Percentiles rank a stretch among this genome's conserved stretches.
These are phyloP conservation scores for Mixornis gularis DNA, from an alignment of 2,113 vertebrate species.

Conservation along the genomic window DNA sequence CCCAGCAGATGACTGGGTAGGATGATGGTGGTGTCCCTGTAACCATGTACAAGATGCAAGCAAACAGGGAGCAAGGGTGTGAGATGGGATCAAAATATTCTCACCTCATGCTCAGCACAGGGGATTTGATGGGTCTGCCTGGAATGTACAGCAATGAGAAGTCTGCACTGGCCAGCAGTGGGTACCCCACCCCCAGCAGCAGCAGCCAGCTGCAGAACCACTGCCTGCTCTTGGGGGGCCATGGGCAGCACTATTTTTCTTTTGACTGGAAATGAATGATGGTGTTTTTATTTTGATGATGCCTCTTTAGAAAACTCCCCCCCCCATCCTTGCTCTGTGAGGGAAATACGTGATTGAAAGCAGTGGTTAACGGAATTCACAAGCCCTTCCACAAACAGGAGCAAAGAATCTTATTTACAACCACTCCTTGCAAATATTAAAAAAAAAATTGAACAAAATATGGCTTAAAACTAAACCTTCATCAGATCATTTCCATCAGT, in stretches of 20 bases:
- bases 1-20: background rate
- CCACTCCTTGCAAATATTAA: background rate
- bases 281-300: background rate
- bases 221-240: background rate
- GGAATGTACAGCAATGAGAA: fast-evolving
- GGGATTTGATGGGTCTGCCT: background rate
- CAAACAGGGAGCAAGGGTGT: background rate
- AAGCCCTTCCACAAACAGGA: background rate
- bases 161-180: background rate
- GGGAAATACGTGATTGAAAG: background rate
- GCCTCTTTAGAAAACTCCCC: background rate
- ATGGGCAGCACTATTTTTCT: background rate
- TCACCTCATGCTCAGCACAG: background rate
- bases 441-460: background rate
- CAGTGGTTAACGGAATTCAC: background rate
- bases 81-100: background rate
- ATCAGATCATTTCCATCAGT: background rate
- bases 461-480: background rate
- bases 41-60: background rate
- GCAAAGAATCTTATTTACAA: background rate
- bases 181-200: background rate
- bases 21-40: background rate
- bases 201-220: background rate
- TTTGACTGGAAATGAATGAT: background rate
- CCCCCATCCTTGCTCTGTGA: background rate